A percentile compares a stretch with the other conserved stretches of the same genome.
phyloP scores from a whole-genome alignment of 2,113 vertebrate species.

The Kryptolebias marmoratus region DNA sequence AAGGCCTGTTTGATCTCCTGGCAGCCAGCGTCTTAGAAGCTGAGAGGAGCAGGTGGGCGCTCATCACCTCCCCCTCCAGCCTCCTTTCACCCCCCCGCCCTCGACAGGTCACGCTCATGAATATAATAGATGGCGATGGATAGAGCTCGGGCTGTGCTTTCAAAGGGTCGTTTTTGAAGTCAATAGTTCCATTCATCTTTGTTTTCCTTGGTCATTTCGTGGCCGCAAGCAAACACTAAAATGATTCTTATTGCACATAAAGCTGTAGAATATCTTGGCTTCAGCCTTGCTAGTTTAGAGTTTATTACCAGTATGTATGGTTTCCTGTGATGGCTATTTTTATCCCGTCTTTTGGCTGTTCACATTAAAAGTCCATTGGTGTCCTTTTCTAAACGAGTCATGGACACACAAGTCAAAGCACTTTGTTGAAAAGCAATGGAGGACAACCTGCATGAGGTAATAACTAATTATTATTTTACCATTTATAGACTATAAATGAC shows the following conservation, averaged over 20 bases:
- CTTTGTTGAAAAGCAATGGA: conserved; percentile 10
- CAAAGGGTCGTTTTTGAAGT: conserved; percentile 67
- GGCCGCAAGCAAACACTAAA: conserved; percentile 47
- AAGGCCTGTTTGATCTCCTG: conserved; percentile 71
- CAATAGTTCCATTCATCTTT: conserved; percentile 70
- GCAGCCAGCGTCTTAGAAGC: conserved; percentile 60
- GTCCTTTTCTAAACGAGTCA: conserved; percentile 27
- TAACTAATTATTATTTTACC: conserved; percentile 12
- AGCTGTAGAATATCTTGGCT: conserved; percentile 8
- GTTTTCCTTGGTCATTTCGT: conserved; percentile 58
- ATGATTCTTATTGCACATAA: conserved; percentile 32
- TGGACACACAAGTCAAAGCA: conserved; percentile 28
- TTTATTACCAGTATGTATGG: conserved; percentile 15
- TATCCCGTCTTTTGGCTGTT: conserved; percentile 9
- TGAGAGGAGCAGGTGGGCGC: conserved; percentile 70
- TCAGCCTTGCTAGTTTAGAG: background rate
- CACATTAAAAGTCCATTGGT: conserved; percentile 21
- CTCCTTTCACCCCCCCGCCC: background rate
- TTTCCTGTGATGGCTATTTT: conserved; percentile 3
- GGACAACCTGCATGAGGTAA: conserved; percentile 49
- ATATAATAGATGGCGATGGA: conserved; percentile 68
- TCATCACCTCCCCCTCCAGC: conserved; percentile 30
- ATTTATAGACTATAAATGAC: no score
- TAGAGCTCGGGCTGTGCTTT: conserved; percentile 54
- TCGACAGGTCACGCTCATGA: conserved; percentile 66